phyloP scores from a whole-genome alignment of 1,140 invertebrate genomes.

The Leptoteleia sp. region DNA sequence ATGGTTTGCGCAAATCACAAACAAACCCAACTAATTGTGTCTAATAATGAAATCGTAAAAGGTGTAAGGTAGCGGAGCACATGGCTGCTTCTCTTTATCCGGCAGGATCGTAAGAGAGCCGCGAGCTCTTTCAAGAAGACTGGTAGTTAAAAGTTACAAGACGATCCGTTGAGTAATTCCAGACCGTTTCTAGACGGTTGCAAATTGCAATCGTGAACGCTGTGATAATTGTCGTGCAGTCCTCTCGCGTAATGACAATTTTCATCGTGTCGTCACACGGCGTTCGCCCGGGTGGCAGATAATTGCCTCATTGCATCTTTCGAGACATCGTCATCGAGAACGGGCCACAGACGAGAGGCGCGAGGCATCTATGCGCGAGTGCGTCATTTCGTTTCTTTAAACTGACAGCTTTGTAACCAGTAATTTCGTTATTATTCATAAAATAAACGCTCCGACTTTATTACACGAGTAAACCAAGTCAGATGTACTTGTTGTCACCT shows the following conservation, averaged over 20 bases:
- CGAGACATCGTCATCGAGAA: conserved; percentile 71
- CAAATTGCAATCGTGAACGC: conserved; percentile 80
- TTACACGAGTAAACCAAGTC: conserved; percentile 34
- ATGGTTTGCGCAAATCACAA: conserved; percentile 30
- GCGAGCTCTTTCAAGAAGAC: conserved; percentile 66
- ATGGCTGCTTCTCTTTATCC: conserved; percentile 50
- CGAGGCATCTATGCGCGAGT: conserved; percentile 35
- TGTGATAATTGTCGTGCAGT: conserved; percentile 80
- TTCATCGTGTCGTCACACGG: conserved; percentile 78
- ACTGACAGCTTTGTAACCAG: conserved; percentile 55
- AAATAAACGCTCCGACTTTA: conserved; percentile 42
- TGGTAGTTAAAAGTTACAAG: conserved; percentile 81
- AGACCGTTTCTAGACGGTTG: conserved; percentile 79
- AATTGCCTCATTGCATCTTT: conserved; percentile 77
- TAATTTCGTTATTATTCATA: conserved; percentile 49
- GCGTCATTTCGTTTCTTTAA: conserved; percentile 41
- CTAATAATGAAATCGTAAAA: conserved; percentile 57
- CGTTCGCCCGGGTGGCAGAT: conserved; percentile 65
- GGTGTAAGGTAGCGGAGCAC: conserved; percentile 41
- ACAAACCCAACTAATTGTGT: conserved; percentile 44
- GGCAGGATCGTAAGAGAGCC: conserved; percentile 58
- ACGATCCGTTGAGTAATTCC: conserved; percentile 81
- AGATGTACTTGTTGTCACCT: conserved; percentile 13
- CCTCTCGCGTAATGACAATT: conserved; percentile 79
- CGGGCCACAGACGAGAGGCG: conserved; percentile 45